phyloP scores from a whole-genome alignment of 2,888 invertebrate genomes.

The Tortrix viridana region DNA sequence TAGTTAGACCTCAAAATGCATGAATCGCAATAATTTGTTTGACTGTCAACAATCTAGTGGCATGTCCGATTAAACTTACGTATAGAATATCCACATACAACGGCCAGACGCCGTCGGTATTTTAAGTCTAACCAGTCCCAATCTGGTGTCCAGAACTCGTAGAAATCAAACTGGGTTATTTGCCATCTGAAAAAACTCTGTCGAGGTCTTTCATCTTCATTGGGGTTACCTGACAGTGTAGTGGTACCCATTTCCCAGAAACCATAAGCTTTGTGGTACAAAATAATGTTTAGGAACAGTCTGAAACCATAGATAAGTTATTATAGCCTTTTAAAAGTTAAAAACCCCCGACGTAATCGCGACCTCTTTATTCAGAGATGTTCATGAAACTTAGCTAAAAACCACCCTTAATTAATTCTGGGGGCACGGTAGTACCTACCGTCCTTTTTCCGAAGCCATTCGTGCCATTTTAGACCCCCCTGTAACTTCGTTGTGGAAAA shows the following conservation, averaged over 20 bases:
- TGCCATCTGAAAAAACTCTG: slow-evolving; percentile 21
- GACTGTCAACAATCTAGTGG: no score
- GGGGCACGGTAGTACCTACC: no score
- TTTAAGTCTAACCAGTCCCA: slow-evolving; percentile 25
- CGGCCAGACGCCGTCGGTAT: slow-evolving; percentile 15
- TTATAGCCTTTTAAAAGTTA: background rate
- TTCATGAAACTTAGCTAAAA: no score
- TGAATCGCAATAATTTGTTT: no score
- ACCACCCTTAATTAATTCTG: no score
- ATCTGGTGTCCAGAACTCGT: slow-evolving; percentile 19
- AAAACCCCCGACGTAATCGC: no score
- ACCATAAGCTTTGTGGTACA: background rate
- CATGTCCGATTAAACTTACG: slow-evolving; percentile 1
- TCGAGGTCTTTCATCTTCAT: background rate
- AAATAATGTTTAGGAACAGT: background rate
- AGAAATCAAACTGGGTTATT: slow-evolving; percentile 13
- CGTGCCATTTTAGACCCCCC: no score
- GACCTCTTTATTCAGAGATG: no score
- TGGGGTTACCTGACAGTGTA: background rate
- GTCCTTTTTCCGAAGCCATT: no score
- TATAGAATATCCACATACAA: slow-evolving; percentile 17
- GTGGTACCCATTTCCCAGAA: slow-evolving; percentile 30
- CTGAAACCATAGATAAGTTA: slow-evolving; percentile 4
- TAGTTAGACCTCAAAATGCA: no score
- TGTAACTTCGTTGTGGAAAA: no score